Conservation (phyloP, 2,888 invertebrate species). For the Aporophyla nigra region DNA sequence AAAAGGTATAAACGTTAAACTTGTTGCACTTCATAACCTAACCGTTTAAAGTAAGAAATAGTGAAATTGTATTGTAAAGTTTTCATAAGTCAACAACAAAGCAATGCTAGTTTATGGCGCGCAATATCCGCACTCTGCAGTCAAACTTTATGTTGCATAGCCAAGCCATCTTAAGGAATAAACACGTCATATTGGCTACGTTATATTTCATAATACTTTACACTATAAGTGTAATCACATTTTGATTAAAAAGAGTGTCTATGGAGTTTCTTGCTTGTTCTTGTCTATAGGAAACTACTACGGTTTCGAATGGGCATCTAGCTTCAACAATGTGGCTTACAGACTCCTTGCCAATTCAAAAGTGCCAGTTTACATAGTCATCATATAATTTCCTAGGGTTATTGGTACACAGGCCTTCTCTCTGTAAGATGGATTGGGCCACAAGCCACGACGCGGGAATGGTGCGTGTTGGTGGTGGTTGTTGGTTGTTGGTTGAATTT, state of each 20-base stretch:
- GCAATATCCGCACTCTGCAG: slow-evolving; percentile 38
- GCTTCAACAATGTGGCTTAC: too few relatives aligned
- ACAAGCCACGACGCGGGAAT: too few relatives aligned
- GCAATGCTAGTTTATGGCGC: slow-evolving; percentile 32
- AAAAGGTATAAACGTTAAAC: not conserved
- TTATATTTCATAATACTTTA: not conserved
- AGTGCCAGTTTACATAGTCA: not conserved
- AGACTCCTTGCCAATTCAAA: too few relatives aligned
- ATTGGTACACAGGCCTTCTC: too few relatives aligned
- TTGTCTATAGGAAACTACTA: too few relatives aligned
- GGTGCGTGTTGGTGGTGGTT: too few relatives aligned
- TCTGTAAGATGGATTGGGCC: too few relatives aligned
- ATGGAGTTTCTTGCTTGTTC: too few relatives aligned
- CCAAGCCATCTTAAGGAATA: slow-evolving; percentile 12
- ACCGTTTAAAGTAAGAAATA: not conserved
- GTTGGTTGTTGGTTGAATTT: too few relatives aligned
- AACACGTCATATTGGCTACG: slow-evolving; percentile 6
- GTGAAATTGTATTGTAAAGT: slow-evolving; percentile 26
- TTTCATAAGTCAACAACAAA: slow-evolving; percentile 28
- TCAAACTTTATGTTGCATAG: slow-evolving; percentile 27
- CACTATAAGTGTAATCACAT: not conserved
- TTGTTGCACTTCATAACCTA: not conserved
- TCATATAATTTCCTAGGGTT: too few relatives aligned
- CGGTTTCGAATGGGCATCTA: too few relatives aligned
- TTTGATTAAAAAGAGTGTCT: not conserved